Percentiles rank a stretch among this genome's conserved stretches.
These are phyloP conservation scores for Cottoperca gobio DNA, from an alignment of 2,797 vertebrate species.

Conservation along the genomic window DNA sequence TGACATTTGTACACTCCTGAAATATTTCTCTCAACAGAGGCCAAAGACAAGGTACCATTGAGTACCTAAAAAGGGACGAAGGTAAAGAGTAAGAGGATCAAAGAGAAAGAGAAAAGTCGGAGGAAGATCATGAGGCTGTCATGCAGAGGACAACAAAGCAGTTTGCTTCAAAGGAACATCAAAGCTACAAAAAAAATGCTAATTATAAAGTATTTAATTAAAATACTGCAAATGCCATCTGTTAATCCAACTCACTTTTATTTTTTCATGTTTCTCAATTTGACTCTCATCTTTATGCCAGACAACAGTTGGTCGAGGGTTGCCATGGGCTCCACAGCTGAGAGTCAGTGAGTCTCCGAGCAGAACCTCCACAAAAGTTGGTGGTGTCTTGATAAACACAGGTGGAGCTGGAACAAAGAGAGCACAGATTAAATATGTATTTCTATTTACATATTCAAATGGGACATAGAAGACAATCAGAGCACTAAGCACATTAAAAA, in stretches of 20 bases:
- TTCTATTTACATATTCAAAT: constrained; percentile 23
- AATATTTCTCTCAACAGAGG: constrained; percentile 83
- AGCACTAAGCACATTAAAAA: neutral
- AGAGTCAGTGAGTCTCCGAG: constrained; percentile 88
- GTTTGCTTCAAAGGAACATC: constrained; percentile 41
- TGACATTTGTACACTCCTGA: constrained; percentile 94
- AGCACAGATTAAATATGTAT: constrained; percentile 1
- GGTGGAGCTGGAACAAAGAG: constrained; percentile 88
- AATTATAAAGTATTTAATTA: constrained; percentile 51
- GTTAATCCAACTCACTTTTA: constrained; percentile 85
- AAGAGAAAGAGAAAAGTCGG: constrained; percentile 24
- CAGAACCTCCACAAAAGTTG: constrained; percentile 89
- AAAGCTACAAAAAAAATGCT: constrained; percentile 39
- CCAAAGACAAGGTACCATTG: constrained; percentile 91
- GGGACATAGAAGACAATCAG: neutral
- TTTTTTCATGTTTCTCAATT: constrained; percentile 82
- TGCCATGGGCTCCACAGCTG: constrained; percentile 91
- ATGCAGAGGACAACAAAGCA: constrained; percentile 34
- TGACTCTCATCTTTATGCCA: constrained; percentile 90
- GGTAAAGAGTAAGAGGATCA: constrained; percentile 32
- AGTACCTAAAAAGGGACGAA: constrained; percentile 82
- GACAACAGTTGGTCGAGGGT: constrained; percentile 90
- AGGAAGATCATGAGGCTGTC: constrained; percentile 22
- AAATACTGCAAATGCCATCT: constrained; percentile 53
- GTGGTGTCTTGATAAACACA: constrained; percentile 90